Base-by-base conservation (phyloP, 2,888 invertebrate genomes). In the Aporophyla lueneburgensis region DNA sequence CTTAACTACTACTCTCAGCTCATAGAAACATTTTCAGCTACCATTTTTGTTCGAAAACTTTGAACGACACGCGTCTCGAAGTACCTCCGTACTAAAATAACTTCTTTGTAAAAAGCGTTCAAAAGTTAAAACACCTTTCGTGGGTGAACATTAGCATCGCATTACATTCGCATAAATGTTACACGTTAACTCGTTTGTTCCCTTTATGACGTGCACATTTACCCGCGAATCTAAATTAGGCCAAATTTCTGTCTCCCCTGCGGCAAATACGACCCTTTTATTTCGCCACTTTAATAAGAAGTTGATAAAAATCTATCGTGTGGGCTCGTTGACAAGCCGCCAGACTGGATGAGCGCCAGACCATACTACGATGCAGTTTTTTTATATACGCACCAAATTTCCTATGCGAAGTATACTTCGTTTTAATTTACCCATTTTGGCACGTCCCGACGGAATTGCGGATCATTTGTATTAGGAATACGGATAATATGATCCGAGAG, bases 401-500 rank as follows among this genome's bases (percentile, higher is more conserved):
- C 83, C 87, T 85, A 87, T 70, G 72, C 78, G 76, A 92, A 93
- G 90, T 92, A 91, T 93, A 94, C 92, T 95, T 90, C 86, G 92
- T 94, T 94, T 95, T 96, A 95, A 96, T 96, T 95, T 94, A 93
- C 94, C 93, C 93, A 96, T 94, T 95, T 95, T 96, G 95, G 95
- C 95, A 95, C 93, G 91, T 92, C 91, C 90, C 91, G 67, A 70
- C 93, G 95, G 94, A 95, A 95, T 89, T 92, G 92, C 90, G 93
- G 92, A 92, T 94, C 93, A 94, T 95, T 95, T 95, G 93, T 93
- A 93, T 93, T 93, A 92, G 91, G 89, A 93, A 93, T 93, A 92
- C 91, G 89, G 90, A 92, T 94, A 94, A 93, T 93, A 93, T 94
- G 93, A 94, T 93, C 90, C 90, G 89, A 90, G 91, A 91, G 89